A percentile compares a stretch with the other conserved stretches of the same genome.
Evolutionary conservation across 2,797 vertebrate genomes (phyloP).

Genomic region (Cephalopachus bancanus): DNA sequence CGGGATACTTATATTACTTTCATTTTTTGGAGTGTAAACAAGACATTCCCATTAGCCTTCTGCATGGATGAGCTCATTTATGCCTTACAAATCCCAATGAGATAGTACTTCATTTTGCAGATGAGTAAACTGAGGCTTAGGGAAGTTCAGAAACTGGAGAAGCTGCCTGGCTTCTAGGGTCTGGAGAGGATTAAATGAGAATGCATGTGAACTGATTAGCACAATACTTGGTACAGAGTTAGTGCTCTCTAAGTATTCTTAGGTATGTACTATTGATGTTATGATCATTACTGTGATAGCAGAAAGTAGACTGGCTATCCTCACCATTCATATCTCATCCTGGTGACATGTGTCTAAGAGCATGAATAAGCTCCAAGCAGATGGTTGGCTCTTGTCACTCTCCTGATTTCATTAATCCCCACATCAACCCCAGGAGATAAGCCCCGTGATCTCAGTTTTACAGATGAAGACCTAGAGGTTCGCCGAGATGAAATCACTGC

Average conservation of each 20-base stretch:
- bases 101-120: not conserved
- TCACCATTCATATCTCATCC: not conserved
- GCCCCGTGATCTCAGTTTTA: not conserved
- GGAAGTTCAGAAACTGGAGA: not conserved
- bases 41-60: not conserved
- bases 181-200: not conserved
- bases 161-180: too few relatives aligned
- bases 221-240: fast-evolving
- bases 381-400: not conserved
- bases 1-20: not conserved
- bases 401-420: not conserved
- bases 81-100: not conserved
- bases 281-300: not conserved
- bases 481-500: not conserved
- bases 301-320: not conserved
- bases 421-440: not conserved
- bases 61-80: not conserved
- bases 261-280: too few relatives aligned
- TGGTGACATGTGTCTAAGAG: not conserved
- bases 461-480: not conserved
- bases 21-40: fast-evolving
- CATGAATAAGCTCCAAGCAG: not conserved
- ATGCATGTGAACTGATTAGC: not conserved
- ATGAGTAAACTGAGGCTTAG: not conserved
- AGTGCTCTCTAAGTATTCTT: too few relatives aligned